Evolutionary conservation across 2,113 vertebrate genomes (phyloP), one percentile per base, ranked within the genome.

Genomic region (Heterochromis multidens): DNA sequence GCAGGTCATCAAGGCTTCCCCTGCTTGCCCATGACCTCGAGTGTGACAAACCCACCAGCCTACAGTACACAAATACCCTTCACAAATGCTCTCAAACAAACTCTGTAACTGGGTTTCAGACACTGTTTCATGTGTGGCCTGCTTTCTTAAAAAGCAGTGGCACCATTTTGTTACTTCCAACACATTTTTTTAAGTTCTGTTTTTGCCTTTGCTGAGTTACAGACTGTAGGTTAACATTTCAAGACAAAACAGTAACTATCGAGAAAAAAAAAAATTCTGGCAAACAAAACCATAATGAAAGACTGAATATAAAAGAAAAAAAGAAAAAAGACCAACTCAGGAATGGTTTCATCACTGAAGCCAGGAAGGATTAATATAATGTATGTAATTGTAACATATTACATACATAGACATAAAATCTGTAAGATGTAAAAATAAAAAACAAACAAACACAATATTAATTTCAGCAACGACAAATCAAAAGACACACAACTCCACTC

Each of bases 401-500:
- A 81, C 63, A 83, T 77, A 40, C 77, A 87, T 46, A 56, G 11
- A 87, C 52, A 80, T 12, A 19, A 9, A 37, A 17, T 5, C 52
- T 43, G 25, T 12, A 67, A 40, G 17, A 14, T 57, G 77, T 19
- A 70, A 62, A 46, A 85, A 40, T 2, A 19, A 80, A 72, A 67
- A 87, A 78, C 37, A 79, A 19, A 6, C 57, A 40, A 76, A 76
- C 27, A 87, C 19, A 87, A 27, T n/a, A 74, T 61, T 23, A 23
- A 27, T 7, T 31, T 3, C 5, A 80, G 21, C 1, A 80, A 57
- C 40, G 59, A 84, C 31, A 91, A 96, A 95, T 90, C 88, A 96
- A 96, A 96, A 96, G 95, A 96, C 93, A 96, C 94, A 97, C 95
- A 83, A 92, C 90, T 96, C 93, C 95, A 95, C 95, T 95, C 93